phyloP scores from a whole-genome alignment of 1,140 invertebrate genomes.

The Drosophila watanabei region DNA sequence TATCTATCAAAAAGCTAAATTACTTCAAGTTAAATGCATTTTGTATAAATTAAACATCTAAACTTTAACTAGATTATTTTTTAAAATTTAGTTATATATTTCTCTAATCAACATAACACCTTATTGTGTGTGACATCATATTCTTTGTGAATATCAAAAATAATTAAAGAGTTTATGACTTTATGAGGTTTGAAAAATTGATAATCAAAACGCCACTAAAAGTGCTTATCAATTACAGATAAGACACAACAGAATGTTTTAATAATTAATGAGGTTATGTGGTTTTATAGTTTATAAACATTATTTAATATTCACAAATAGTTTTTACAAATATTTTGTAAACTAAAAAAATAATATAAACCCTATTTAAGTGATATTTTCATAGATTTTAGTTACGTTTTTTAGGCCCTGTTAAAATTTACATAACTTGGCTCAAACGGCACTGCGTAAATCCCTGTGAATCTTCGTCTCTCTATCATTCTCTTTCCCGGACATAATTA shows the following conservation, averaged over 20 bases:
- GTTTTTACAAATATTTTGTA: too few relatives aligned
- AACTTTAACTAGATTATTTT: neutral
- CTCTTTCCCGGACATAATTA: conserved; percentile 58
- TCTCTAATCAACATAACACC: neutral
- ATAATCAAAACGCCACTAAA: conserved; percentile 2
- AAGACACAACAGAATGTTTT: neutral
- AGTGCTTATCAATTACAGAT: conserved; percentile 6
- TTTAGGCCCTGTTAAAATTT: conserved; percentile 26
- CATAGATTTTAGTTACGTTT: neutral
- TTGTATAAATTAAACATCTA: neutral
- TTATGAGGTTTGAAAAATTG: neutral
- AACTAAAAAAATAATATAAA: neutral
- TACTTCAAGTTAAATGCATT: neutral
- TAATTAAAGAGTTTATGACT: conserved; percentile 5
- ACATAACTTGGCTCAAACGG: conserved; percentile 36
- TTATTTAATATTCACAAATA: neutral
- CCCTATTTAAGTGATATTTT: too few relatives aligned
- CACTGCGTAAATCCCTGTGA: conserved; percentile 36
- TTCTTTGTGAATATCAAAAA: conserved; percentile 2
- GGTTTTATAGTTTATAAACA: neutral
- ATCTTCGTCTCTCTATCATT: conserved; percentile 20
- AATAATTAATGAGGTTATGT: neutral
- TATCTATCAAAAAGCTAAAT: neutral
- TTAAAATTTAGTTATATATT: neutral
- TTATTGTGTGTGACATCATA: neutral